These are phyloP conservation scores for Mus spretus DNA, from an alignment of 2,797 vertebrate genomes.

Conservation along the genomic window DNA sequence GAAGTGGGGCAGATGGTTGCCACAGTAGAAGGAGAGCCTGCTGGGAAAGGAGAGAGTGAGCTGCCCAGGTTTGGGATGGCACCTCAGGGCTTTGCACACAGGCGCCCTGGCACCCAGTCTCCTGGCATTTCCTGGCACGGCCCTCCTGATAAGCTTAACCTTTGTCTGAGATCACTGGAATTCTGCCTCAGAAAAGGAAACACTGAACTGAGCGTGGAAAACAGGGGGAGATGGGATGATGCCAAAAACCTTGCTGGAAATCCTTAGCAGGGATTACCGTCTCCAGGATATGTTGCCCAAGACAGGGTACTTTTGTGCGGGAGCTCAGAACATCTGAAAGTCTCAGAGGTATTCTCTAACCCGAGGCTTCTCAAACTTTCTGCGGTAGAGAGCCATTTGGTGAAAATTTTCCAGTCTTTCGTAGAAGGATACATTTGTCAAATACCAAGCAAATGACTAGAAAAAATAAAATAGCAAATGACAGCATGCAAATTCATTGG, in stretches of 20 bases:
- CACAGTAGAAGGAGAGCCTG: neutral
- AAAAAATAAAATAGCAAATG: slow-evolving; percentile 25
- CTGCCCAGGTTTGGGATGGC: neutral
- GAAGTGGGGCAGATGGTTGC: slow-evolving; percentile 55
- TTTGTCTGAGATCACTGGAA: slow-evolving; percentile 68
- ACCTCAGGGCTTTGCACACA: neutral
- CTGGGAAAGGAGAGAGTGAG: neutral
- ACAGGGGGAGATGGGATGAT: neutral
- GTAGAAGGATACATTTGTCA: neutral
- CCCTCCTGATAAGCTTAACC: neutral
- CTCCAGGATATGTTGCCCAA: neutral
- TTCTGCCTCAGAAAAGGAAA: slow-evolving; percentile 74
- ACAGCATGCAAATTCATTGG: neutral
- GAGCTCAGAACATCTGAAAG: neutral
- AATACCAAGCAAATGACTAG: slow-evolving; percentile 21
- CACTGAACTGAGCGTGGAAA: slow-evolving; percentile 60
- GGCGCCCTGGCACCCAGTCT: neutral
- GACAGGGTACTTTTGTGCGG: neutral
- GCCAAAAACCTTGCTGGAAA: neutral
- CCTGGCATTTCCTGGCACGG: slow-evolving; percentile 60
- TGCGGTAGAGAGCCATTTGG: neutral
- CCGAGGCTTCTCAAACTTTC: neutral
- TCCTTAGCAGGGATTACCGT: neutral
- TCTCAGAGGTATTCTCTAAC: neutral
- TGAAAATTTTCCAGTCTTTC: neutral